These are phyloP conservation scores for Oscheius sp. DNA, from an alignment of 2,888 invertebrate species.

Conservation along the genomic window DNA sequence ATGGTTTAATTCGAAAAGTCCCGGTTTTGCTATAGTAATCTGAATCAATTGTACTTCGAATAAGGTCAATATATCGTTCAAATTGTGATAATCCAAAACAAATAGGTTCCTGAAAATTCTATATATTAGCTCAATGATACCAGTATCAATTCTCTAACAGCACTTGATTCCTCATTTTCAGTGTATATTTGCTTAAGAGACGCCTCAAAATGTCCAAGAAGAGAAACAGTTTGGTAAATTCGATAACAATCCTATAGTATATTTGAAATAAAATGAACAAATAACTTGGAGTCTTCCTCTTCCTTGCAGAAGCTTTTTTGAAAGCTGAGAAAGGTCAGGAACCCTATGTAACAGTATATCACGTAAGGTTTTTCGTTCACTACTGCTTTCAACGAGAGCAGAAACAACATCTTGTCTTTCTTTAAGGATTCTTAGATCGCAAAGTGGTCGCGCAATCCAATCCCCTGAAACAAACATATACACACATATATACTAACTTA, in stretches of 20 bases:
- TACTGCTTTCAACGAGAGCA: conserved; percentile 43
- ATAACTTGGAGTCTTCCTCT: conserved; percentile 39
- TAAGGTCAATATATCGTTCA: conserved; percentile 40
- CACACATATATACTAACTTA: not conserved
- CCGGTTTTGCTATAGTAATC: conserved; percentile 54
- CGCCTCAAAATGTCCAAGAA: conserved; percentile 33
- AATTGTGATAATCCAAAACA: conserved; percentile 36
- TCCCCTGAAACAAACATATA: conserved; percentile 45
- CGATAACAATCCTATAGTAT: conserved; percentile 42
- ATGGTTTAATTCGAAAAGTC: conserved; percentile 54
- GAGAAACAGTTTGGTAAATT: conserved; percentile 33
- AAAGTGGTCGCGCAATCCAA: conserved; percentile 67
- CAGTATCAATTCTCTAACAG: conserved; percentile 46
- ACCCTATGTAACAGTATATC: conserved; percentile 53
- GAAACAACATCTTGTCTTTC: conserved; percentile 64
- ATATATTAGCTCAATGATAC: conserved; percentile 5
- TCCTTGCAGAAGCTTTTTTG: conserved; percentile 40
- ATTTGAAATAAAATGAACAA: not conserved
- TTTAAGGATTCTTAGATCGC: conserved; percentile 50
- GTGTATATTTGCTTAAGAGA: conserved; percentile 34
- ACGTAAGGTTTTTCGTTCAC: conserved; percentile 43
- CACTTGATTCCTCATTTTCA: conserved; percentile 25
- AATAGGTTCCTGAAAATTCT: conserved; percentile 42
- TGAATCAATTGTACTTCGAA: conserved; percentile 52
- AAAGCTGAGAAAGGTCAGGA: conserved; percentile 58